These are phyloP conservation scores for Drosophila anomelani DNA, from an alignment of 2,888 invertebrate genomes.

Conservation along the genomic window DNA sequence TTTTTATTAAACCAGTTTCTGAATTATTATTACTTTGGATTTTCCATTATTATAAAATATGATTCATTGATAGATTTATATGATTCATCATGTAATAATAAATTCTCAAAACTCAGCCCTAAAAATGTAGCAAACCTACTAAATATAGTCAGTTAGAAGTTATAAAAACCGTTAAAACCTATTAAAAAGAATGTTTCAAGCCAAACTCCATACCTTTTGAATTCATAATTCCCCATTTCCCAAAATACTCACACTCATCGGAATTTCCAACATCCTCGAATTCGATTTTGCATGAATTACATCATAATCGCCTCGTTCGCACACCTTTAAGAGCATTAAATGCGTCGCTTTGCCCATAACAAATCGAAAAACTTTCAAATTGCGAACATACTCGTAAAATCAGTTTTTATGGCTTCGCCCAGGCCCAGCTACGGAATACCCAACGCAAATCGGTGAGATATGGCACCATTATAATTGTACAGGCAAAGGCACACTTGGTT, in stretches of 20 bases:
- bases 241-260: slow-evolving; percentile 28
- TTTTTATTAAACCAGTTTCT: background rate
- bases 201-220: slow-evolving; percentile 2
- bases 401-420: slow-evolving; percentile 59
- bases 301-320: slow-evolving; percentile 42
- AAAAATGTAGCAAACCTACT: background rate
- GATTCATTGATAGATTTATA: background rate
- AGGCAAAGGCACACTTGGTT: slow-evolving; percentile 19
- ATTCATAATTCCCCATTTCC: slow-evolving; percentile 15
- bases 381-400: slow-evolving; percentile 59
- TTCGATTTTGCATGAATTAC: slow-evolving; percentile 39
- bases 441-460: slow-evolving; percentile 51
- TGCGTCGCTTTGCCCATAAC: slow-evolving; percentile 31
- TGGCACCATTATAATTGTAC: slow-evolving; percentile 65
- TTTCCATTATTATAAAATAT: background rate
- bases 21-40: background rate
- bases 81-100: background rate
- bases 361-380: slow-evolving; percentile 51
- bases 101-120: no score
- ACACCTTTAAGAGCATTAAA: slow-evolving; percentile 46
- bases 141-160: background rate
- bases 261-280: slow-evolving; percentile 21
- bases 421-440: slow-evolving; percentile 21
- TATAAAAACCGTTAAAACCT: background rate
- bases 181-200: background rate